Base-by-base conservation (phyloP, 2,797 vertebrate species). In the Paratrypauchen microcephalus region DNA sequence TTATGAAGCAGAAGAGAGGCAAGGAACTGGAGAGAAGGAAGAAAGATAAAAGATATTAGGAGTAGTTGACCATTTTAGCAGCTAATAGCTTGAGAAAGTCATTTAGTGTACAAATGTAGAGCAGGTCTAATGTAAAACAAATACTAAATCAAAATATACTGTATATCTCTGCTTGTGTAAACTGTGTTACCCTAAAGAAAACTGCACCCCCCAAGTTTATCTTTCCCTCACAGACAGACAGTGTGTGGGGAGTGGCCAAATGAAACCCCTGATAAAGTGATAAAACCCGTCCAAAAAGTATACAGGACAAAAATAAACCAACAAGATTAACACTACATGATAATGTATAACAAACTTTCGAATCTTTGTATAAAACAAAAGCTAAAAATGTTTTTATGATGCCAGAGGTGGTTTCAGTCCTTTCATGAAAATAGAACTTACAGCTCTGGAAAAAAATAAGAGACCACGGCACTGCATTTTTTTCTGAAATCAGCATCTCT, bases 1-100 rank as follows among this genome's bases (percentile, higher is more conserved):
- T 99, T 99, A 77, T 99, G 97, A 55, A 97, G 95, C 73, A 99
- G 91, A 80, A 99, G 85, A 7, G 97, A 98, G 48, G 97, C 96
- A 39, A 99, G 91, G 77, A 95, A 96, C 97, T 99, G 83, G 15
- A 62, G 2, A 50, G 3, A 9, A 12, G 32, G 18, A 13, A 23
- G 39, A 63, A 13, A 9, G 36, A 45, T 32, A 48, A 23, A 24
- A 47, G 1, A 21, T 23, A 15, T 36, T 36, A 48, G 36, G 9
- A 2, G 13, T 7, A 4, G 6, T 23, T 48, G 16, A 54, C 6
- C 7, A n/a, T 52, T 54, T 54, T 55, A 55, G 52, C 18, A 50
- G 13, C 39, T 13, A 41, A 41, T 2, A 41, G 13, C 41, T 8
- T 9, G 6, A 52, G 19, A 9, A n/a, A 52, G 19, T 9, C 50